A percentile compares a stretch with the other conserved stretches of the same genome.
phyloP scores from a whole-genome alignment of 2,797 vertebrate genomes.

The Rhynchonycteris naso region DNA sequence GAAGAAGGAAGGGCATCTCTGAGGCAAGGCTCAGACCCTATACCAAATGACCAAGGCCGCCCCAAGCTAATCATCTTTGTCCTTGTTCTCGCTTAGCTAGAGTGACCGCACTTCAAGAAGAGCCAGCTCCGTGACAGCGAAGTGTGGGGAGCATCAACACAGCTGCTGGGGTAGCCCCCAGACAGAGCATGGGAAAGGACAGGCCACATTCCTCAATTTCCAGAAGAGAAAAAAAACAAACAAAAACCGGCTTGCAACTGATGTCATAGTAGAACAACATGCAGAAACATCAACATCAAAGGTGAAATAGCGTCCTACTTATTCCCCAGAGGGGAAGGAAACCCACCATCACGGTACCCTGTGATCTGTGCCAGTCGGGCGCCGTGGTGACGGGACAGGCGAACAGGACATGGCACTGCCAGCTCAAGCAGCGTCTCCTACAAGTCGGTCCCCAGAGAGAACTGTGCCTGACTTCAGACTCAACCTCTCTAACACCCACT shows the following conservation, averaged over 20 bases:
- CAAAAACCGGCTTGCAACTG: not conserved
- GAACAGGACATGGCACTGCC: fast-evolving
- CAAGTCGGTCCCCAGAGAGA: not conserved
- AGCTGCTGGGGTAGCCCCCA: not conserved
- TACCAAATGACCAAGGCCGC: not conserved
- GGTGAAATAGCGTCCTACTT: not conserved
- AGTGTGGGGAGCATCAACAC: not conserved
- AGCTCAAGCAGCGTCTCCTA: not conserved
- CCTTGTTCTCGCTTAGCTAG: not conserved
- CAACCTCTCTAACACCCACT: not conserved
- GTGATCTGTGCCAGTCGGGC: not conserved
- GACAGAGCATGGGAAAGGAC: not conserved
- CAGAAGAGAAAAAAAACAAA: not conserved
- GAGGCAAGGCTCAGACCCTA: not conserved
- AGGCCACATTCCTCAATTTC: not conserved
- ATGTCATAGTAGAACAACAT: not conserved
- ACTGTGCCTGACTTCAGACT: not conserved
- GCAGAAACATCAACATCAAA: not conserved
- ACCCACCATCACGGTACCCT: not conserved
- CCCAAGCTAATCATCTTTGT: fast-evolving
- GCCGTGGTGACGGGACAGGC: not conserved
- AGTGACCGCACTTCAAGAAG: not conserved
- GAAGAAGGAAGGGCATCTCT: not conserved
- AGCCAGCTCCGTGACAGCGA: not conserved
- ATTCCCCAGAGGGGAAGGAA: not conserved